phyloP scores from a whole-genome alignment of 2,797 vertebrate species.

The Sebastes cheni region DNA sequence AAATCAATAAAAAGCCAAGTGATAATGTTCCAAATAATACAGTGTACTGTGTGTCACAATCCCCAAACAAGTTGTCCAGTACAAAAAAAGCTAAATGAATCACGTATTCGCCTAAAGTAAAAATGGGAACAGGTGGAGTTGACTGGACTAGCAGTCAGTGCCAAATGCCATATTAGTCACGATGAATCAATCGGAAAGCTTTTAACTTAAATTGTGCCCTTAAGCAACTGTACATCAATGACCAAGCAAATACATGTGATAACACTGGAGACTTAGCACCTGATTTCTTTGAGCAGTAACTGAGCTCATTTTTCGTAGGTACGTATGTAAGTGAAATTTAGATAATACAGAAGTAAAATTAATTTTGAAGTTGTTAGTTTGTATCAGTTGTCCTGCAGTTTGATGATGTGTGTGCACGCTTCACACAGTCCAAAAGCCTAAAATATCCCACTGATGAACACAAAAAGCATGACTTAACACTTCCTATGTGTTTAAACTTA shows the following conservation, averaged over 20 bases:
- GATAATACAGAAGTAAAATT: background rate
- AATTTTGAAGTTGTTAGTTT: background rate
- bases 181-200: slow-evolving; percentile 23
- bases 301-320: background rate
- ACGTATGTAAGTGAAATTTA: background rate
- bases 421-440: background rate
- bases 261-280: background rate
- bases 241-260: background rate
- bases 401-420: background rate
- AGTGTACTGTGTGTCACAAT: background rate
- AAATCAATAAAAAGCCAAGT: slow-evolving; percentile 1
- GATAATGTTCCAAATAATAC: slow-evolving; percentile 5
- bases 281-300: background rate
- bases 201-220: slow-evolving; percentile 28
- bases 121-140: background rate
- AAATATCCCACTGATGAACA: background rate
- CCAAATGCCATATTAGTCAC: background rate
- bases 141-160: background rate
- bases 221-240: background rate
- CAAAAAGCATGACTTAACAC: background rate
- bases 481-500: background rate
- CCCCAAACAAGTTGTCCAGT: background rate
- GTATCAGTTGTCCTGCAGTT: background rate
- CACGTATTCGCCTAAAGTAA: background rate
- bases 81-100: background rate